These are phyloP conservation scores for Columbina picui DNA, from an alignment of 2,113 vertebrate species.

Conservation along the genomic window DNA sequence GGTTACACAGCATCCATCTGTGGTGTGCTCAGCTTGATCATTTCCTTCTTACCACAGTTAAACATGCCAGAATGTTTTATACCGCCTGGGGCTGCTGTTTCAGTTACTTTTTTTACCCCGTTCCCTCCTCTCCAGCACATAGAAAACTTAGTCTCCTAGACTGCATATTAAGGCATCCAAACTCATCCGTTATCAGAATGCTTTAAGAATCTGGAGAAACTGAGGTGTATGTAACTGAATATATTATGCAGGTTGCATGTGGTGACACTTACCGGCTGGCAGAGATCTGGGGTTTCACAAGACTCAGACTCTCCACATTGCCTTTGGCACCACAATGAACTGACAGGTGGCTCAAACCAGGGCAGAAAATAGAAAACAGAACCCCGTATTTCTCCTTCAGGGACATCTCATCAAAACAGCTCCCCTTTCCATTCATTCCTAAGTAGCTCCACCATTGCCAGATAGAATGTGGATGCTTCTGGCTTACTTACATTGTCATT, in stretches of 20 bases:
- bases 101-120: too few species aligned
- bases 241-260: not conserved
- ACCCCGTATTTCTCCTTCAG: fast-evolving
- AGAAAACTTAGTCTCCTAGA: not conserved
- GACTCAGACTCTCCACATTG: fast-evolving
- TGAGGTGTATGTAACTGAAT: not conserved
- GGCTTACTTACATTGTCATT: not conserved
- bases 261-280: not conserved
- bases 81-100: not conserved
- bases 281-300: too few species aligned
- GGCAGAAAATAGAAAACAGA: not conserved
- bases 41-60: not conserved
- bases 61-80: not conserved
- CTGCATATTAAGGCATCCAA: not conserved
- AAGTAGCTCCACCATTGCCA: not conserved
- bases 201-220: not conserved
- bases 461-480: not conserved
- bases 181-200: not conserved
- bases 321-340: fast-evolving
- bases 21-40: not conserved
- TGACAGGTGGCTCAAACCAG: not conserved
- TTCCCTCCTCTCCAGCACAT: not conserved
- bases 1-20: not conserved
- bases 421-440: not conserved
- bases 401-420: not conserved